Evolutionary conservation across 2,888 invertebrate genomes (phyloP).

Genomic region (Pantelozetes paolii): DNA sequence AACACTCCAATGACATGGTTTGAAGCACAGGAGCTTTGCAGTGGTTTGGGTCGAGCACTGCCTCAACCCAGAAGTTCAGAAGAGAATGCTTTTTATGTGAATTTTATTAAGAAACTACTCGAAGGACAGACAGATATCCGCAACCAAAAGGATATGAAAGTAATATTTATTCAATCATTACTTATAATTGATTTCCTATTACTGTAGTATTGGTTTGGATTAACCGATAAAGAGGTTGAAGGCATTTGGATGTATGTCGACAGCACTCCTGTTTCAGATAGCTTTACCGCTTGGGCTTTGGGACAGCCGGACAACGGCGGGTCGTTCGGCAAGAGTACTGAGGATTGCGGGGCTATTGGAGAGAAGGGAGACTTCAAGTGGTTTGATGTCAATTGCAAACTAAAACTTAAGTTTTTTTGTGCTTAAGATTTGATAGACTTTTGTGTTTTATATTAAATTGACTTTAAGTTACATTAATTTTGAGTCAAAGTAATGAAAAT

Average conservation of each 20-base stretch:
- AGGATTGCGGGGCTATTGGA: constrained; percentile 33
- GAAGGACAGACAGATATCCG: not conserved
- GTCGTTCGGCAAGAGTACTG: constrained; percentile 5
- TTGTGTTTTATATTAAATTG: no score
- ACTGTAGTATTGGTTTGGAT: constrained; percentile 37
- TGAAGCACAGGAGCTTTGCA: constrained; percentile 22
- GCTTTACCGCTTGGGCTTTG: constrained; percentile 38
- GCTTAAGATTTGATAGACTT: constrained; percentile 28
- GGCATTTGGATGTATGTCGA: constrained; percentile 37
- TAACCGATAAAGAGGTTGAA: constrained; percentile 27
- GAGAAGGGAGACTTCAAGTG: constrained; percentile 32
- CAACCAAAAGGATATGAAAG: constrained; percentile 12
- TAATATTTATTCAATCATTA: not conserved
- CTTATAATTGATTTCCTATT: not conserved
- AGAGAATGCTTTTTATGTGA: constrained; percentile 31
- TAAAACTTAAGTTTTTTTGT: constrained; percentile 36
- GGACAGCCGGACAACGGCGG: constrained; percentile 41
- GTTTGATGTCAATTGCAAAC: constrained; percentile 38
- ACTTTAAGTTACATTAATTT: no score
- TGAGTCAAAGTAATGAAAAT: no score
- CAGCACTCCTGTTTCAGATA: constrained; percentile 34
- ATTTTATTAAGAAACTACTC: constrained; percentile 21
- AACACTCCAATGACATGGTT: constrained; percentile 18
- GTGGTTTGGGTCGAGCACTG: constrained; percentile 23
- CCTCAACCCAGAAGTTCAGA: constrained; percentile 24